Evolutionary conservation across 2,888 invertebrate species (phyloP).

Genomic region (Apamea epomidion): DNA sequence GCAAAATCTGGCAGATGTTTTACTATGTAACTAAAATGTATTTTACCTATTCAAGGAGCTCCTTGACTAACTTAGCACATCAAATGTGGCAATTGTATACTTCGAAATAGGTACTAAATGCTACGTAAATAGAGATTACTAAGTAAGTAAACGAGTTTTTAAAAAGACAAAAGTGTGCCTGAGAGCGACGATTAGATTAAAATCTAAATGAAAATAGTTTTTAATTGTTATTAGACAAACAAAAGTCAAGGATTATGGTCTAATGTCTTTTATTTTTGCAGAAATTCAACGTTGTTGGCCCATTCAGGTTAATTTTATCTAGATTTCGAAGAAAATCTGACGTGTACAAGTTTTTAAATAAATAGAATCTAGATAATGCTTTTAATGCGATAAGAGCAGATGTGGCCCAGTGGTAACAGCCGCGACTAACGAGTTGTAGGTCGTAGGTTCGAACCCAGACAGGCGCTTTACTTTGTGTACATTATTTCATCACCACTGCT

Average conservation of each 20-base stretch:
- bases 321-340: not conserved
- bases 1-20: not conserved
- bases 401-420: no score
- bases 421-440: no score
- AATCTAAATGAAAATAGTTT: constrained; percentile 42
- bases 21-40: not conserved
- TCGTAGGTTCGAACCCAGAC: no score
- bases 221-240: constrained; percentile 30
- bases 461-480: no score
- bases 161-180: constrained; percentile 9
- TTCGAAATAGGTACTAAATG: not conserved
- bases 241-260: constrained; percentile 38
- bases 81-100: not conserved
- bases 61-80: not conserved
- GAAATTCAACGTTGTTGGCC: not conserved
- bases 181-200: constrained; percentile 32
- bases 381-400: no score
- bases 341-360: not conserved
- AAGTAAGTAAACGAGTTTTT: constrained; percentile 13
- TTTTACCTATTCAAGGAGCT: not conserved
- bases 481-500: no score
- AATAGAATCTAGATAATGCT: not conserved
- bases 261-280: constrained; percentile 13
- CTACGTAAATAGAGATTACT: not conserved
- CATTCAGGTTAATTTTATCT: not conserved